Evolutionary conservation across 2,113 vertebrate species (phyloP), one percentile per base, ranked within the genome.

Genomic region (Albula goreensis): DNA sequence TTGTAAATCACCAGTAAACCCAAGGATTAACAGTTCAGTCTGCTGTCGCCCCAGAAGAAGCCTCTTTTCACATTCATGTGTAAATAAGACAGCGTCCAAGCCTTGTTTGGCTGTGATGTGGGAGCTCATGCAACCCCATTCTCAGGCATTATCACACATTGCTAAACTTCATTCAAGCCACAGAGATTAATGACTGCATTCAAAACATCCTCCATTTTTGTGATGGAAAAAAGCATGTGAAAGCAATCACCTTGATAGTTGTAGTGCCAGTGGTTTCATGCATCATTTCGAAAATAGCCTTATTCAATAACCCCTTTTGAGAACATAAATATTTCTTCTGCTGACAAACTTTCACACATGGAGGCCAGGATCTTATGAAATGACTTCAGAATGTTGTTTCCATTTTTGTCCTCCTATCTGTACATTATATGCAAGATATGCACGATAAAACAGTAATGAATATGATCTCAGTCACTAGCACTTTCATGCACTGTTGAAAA

Each of bases 41-140:
- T 78, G 77, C 41, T 15, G 77, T 12, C 49, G 78, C 15, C n/a
- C 77, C 41, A 17, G 48, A 78, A 78, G 77, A 17, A 78, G 77
- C 9, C 31, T 41, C 31, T 41, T 41, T 41, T 41, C 31, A 41
- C 31, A 41, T 41, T 41, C 12, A 41, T 17, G 19, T 50, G 25
- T 50, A 50, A 83, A 83, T 60, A 85, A 78, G n/a, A n/a, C 51
- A 41, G 66, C 51, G 15, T 50, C 70, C 50, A 79, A 49, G 41
- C 11, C 5, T 31, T 78, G 53, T 85, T 74, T 85, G 87, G 85
- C 80, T 70, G 82, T 50, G 25, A 82, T 83, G 82, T 83, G 60
- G 19, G 81, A 83, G 78, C 84, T 78, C 78, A 85, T 41, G 63
- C 63, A 51, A 74, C 82, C 83, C 48, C 85, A 53, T 56, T 85